A percentile compares a stretch with the other conserved stretches of the same genome.
Evolutionary conservation across 2,113 vertebrate species (phyloP).

Genomic region (Siniperca knerii): DNA sequence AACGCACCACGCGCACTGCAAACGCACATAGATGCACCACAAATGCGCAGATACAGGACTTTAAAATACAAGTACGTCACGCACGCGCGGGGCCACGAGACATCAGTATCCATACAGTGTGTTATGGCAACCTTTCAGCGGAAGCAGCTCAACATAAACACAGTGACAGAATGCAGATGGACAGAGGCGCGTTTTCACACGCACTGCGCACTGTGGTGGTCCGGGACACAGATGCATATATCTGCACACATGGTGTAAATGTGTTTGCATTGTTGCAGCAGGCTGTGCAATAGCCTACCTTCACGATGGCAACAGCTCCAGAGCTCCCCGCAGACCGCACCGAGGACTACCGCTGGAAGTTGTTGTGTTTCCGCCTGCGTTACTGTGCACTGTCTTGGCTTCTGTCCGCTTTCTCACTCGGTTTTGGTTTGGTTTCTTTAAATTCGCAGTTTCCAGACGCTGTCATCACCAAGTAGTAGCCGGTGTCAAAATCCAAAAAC

Average conservation of each 20-base stretch:
- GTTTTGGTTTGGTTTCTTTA: background rate
- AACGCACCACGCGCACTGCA: background rate
- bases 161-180: slow-evolving; percentile 13
- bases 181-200: background rate
- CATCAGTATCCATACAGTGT: slow-evolving; percentile 5
- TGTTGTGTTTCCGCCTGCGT: slow-evolving; percentile 25
- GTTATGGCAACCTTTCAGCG: slow-evolving; percentile 23
- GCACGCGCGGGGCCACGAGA: slow-evolving; percentile 20
- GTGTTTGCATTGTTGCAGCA: background rate
- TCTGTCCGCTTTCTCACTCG: background rate
- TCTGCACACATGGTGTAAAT: too few species aligned
- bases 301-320: background rate
- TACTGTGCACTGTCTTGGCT: background rate
- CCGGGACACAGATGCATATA: background rate
- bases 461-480: slow-evolving; percentile 3
- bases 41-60: background rate
- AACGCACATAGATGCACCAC: background rate
- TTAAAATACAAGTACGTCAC: background rate
- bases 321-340: slow-evolving; percentile 24
- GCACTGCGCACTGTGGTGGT: slow-evolving; percentile 7
- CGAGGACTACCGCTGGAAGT: slow-evolving; percentile 43
- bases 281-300: slow-evolving; percentile 23
- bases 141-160: slow-evolving; percentile 36
- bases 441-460: background rate
- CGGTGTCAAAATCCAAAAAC: background rate